A percentile compares a stretch with the other conserved stretches of the same genome.
phyloP scores from a whole-genome alignment of 1,140 invertebrate species.

The Coenobita brevimanus region DNA sequence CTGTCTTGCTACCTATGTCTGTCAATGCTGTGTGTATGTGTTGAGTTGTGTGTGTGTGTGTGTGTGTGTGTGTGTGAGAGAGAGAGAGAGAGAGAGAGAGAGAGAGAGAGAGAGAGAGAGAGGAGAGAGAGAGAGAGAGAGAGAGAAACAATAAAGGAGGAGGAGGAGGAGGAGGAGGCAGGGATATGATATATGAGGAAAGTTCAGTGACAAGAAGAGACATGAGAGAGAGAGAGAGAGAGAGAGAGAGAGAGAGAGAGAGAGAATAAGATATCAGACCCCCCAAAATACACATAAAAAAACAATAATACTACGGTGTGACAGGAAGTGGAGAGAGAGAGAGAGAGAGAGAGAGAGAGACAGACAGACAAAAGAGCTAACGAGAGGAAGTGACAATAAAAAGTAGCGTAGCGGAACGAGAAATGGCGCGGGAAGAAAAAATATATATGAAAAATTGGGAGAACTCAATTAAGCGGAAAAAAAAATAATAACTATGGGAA shows the following conservation, averaged over 20 bases:
- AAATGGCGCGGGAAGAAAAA: neutral
- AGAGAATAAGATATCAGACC: no score
- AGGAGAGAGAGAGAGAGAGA: neutral
- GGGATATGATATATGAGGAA: neutral
- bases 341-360: neutral
- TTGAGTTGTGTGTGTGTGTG: no score
- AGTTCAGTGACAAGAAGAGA: neutral
- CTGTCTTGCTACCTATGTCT: no score
- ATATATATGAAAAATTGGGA: no score
- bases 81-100: neutral
- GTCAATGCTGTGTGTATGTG: no score
- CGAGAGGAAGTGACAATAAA: neutral
- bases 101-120: neutral
- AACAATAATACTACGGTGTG: no score
- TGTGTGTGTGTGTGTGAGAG: no score
- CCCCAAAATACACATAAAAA: no score
- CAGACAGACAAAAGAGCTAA: neutral
- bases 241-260: slow-evolving; percentile 1
- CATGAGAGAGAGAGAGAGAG: no score
- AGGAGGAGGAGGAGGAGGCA: neutral
- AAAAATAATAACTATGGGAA: neutral
- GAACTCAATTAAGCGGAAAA: no score
- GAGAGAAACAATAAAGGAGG: neutral
- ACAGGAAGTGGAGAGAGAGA: no score
- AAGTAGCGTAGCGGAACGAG: neutral